phyloP scores from a whole-genome alignment of 2,888 invertebrate species.

The Sisyra terminalis region DNA sequence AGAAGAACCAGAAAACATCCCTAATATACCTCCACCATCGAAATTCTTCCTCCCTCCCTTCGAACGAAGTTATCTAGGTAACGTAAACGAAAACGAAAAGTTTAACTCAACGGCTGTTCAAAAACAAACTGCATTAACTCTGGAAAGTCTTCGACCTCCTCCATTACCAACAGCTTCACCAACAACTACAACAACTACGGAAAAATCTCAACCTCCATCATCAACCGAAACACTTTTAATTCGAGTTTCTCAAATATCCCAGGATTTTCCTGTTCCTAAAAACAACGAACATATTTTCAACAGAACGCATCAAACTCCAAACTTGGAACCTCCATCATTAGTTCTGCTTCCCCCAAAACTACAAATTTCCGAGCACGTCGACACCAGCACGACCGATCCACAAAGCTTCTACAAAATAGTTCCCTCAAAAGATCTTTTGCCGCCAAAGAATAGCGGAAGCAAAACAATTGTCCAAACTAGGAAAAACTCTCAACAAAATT shows the following conservation, averaged over 20 bases:
- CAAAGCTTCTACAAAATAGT: slow-evolving; percentile 10
- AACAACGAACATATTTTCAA: not conserved
- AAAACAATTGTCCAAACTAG: not conserved
- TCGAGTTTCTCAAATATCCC: slow-evolving; percentile 3
- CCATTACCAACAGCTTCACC: not conserved
- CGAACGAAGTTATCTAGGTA: slow-evolving; percentile 1
- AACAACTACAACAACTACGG: not conserved
- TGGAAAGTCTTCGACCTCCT: not conserved
- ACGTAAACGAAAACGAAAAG: not conserved
- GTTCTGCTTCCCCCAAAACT: slow-evolving; percentile 11
- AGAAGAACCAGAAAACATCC: slow-evolving; percentile 18
- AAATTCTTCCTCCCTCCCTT: slow-evolving; percentile 9
- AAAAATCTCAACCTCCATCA: not conserved
- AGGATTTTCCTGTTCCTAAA: slow-evolving; percentile 8
- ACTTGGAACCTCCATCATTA: slow-evolving; percentile 11
- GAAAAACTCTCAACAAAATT: slow-evolving; percentile 9
- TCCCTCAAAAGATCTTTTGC: slow-evolving; percentile 28
- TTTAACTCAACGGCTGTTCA: not conserved
- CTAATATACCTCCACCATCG: slow-evolving; percentile 14
- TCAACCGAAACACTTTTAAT: not conserved
- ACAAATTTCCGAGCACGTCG: slow-evolving; percentile 1
- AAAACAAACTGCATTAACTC: not conserved
- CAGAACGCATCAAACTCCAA: not conserved
- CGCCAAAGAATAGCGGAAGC: slow-evolving; percentile 26
- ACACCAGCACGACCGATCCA: slow-evolving; percentile 11